phyloP scores from a whole-genome alignment of 2,888 invertebrate species.

The Scotopteryx bipunctaria region DNA sequence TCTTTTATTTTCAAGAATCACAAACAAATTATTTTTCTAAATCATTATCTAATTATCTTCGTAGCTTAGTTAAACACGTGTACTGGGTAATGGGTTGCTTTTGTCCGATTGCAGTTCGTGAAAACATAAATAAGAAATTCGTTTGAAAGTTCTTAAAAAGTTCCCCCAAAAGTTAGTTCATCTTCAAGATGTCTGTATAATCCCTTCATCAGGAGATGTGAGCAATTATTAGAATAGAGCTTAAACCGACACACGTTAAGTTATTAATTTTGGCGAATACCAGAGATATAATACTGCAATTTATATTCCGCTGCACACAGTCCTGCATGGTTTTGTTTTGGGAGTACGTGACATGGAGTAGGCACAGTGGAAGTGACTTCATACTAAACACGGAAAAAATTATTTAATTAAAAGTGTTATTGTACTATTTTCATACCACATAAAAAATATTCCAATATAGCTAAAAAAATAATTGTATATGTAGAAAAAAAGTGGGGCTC shows the following conservation, averaged over 20 bases:
- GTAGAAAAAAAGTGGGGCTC: too few species aligned
- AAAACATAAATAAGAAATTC: too few species aligned
- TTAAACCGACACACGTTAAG: slow-evolving; percentile 40
- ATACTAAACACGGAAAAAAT: neutral
- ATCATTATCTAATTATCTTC: too few species aligned
- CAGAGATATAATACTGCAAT: slow-evolving; percentile 59
- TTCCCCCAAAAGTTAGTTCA: neutral
- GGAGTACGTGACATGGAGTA: slow-evolving; percentile 26
- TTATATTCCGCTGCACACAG: slow-evolving; percentile 57
- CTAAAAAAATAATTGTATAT: too few species aligned
- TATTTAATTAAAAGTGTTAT: too few species aligned
- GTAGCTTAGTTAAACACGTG: too few species aligned
- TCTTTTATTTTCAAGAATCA: neutral
- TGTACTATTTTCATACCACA: too few species aligned
- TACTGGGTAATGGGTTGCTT: too few species aligned
- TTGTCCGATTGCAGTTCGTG: too few species aligned
- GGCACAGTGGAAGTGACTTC: slow-evolving; percentile 2
- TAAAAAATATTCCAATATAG: too few species aligned
- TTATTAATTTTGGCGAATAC: slow-evolving; percentile 56
- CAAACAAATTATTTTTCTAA: too few species aligned
- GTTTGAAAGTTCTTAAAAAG: too few species aligned
- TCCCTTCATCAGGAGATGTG: neutral
- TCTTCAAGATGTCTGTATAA: neutral
- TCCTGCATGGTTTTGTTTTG: slow-evolving; percentile 51
- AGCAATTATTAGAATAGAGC: slow-evolving; percentile 33